Evolutionary conservation across 2,797 vertebrate genomes (phyloP).

Genomic region (Gallinago solitaria): DNA sequence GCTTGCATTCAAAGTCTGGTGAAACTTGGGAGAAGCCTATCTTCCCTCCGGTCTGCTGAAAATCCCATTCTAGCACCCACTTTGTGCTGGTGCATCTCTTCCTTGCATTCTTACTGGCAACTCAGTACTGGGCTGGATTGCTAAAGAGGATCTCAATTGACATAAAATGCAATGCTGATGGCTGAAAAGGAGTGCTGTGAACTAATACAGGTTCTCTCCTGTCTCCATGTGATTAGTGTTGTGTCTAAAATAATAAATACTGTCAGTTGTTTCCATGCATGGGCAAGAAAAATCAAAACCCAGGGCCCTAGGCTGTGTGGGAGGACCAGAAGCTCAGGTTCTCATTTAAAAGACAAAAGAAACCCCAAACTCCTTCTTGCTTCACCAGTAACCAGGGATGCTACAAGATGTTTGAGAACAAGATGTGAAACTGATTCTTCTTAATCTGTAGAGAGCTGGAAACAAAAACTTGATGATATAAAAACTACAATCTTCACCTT

Average conservation of each 20-base stretch:
- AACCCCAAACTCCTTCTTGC: not conserved
- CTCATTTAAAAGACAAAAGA: not conserved
- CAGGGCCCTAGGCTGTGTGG: not conserved
- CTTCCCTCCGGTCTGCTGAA: not conserved
- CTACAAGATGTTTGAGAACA: not conserved
- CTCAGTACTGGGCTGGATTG: not conserved
- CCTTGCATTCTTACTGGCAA: not conserved
- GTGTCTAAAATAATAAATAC: not conserved
- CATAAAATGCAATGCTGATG: not conserved
- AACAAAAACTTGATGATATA: not conserved
- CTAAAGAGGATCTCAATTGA: not conserved
- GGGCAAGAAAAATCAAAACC: not conserved
- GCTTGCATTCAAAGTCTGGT: not conserved
- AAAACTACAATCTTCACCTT: not conserved
- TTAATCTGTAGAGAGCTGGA: not conserved
- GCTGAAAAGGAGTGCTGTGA: not conserved
- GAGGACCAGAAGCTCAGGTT: constrained; percentile 11
- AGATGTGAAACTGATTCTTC: not conserved
- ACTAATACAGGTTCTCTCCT: not conserved
- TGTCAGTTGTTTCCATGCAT: not conserved
- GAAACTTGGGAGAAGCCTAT: not conserved
- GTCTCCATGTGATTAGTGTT: not conserved
- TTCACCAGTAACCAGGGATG: not conserved
- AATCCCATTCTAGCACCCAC: not conserved
- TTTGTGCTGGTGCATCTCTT: not conserved